Percentiles rank a stretch among this genome's conserved stretches.
Conservation (phyloP, 2,797 vertebrate genomes). For the Myotis daubentonii region DNA sequence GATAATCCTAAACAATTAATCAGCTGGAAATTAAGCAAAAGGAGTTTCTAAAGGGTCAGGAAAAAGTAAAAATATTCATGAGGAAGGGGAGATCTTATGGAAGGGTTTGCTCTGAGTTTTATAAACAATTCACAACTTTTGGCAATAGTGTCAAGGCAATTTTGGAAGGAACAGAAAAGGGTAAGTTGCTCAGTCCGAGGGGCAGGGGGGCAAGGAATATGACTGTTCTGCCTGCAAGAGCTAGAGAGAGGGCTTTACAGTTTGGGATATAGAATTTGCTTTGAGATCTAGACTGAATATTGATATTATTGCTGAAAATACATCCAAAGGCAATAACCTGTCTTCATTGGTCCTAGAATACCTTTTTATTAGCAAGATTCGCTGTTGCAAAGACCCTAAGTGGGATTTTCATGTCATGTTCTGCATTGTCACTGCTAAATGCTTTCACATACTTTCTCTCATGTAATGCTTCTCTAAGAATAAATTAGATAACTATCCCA, state of each 20-base stretch:
- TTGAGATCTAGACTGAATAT: not conserved
- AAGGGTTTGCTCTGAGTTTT: not conserved
- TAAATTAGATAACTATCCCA: not conserved
- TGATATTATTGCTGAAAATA: not conserved
- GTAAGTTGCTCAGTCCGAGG: not conserved
- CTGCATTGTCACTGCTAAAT: not conserved
- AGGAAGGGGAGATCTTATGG: not conserved
- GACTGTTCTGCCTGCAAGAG: not conserved
- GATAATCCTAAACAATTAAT: not conserved
- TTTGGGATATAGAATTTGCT: not conserved
- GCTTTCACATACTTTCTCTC: not conserved
- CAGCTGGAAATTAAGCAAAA: conserved; percentile 2
- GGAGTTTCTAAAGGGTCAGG: not conserved
- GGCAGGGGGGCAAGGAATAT: not conserved
- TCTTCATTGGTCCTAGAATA: not conserved
- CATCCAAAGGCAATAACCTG: not conserved
- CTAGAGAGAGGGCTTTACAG: not conserved
- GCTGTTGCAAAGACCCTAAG: not conserved
- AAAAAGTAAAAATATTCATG: not conserved
- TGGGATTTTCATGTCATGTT: not conserved
- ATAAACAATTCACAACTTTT: not conserved
- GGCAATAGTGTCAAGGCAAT: not conserved
- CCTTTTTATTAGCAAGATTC: not conserved
- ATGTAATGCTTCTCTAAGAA: not conserved
- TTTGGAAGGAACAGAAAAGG: not conserved